Base-by-base conservation (phyloP, 2,888 invertebrate species). In the Chalcosyrphus nemorum region DNA sequence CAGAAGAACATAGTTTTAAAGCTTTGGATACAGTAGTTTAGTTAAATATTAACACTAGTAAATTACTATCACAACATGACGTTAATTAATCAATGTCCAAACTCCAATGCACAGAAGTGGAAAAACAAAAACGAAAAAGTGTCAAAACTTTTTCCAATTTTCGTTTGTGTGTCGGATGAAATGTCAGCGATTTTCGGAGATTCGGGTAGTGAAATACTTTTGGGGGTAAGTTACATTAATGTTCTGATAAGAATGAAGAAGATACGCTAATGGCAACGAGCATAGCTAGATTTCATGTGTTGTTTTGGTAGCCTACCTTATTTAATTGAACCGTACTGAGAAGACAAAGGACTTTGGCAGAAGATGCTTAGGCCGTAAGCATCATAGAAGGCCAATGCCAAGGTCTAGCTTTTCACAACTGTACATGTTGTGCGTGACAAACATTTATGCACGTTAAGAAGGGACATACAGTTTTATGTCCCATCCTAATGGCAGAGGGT, bases 21-120 rank as follows among this genome's bases (percentile, higher is more conserved):
- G 70, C 32, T 66, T 63, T 77, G 71, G 72, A 68, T 71, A 66
- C n/a, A 4, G 24, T 24, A 24, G 72, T 68, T n/a, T 75, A 75
- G 71, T 80, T 86, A 68, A 70, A 75, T 82, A 81, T 87, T 87
- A 84, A 61, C 87, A 86, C 80, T 80, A 70, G 56, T 86, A 77
- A 86, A 81, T 88, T 89, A 89, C 89, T 89, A 89, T 90, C 90
- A 89, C 89, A 90, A 89, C 89, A 89, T 88, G 88, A 87, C 88
- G 86, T 89, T 88, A 89, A 89, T 89, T 89, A 89, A 89, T 87
- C 88, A 82, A 82, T 87, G 86, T 87, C 86, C 86, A 88, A 88
- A 87, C 86, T 87, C 88, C 86, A 88, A 76, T 85, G 61, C 27
- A 38, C 11, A 68, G n/a, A n/a, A n/a, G 32, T 50, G 43, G 47